A percentile compares a stretch with the other conserved stretches of the same genome.
Evolutionary conservation across 2,797 vertebrate species (phyloP).

Genomic region (Pantherophis vulpinus): DNA sequence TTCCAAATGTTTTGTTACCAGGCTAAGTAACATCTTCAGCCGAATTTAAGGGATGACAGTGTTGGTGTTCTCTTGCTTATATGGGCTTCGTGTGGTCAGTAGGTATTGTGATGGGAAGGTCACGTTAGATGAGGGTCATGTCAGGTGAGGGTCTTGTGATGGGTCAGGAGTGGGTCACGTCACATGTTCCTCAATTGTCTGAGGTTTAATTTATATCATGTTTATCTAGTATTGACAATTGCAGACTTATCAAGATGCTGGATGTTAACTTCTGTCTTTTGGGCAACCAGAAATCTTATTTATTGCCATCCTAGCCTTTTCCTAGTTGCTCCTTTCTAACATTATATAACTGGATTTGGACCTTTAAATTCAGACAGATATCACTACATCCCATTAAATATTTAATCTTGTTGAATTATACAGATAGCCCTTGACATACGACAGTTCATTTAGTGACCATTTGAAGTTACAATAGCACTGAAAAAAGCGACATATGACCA

Average conservation of each 20-base stretch:
- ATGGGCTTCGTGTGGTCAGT: no score
- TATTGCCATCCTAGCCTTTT: not conserved
- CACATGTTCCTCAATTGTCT: not conserved
- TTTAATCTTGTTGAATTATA: not conserved
- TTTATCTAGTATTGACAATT: not conserved
- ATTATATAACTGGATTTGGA: not conserved
- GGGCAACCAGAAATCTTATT: not conserved
- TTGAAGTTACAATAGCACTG: not conserved
- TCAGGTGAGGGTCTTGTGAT: no score
- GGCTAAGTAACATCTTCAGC: no score
- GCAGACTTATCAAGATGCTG: not conserved
- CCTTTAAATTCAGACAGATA: not conserved
- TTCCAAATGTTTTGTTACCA: no score
- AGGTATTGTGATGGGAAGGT: not conserved
- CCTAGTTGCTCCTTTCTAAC: not conserved
- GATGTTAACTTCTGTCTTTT: not conserved
- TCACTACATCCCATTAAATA: not conserved
- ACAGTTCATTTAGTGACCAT: not conserved
- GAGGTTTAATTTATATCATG: not conserved
- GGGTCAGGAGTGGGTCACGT: no score
- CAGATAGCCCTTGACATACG: not conserved
- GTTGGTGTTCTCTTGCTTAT: no score
- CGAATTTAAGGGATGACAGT: no score
- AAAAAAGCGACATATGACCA: not conserved
- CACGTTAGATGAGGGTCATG: not conserved